Conservation (phyloP, 2,888 invertebrate genomes). For the Aphidius colemani region DNA sequence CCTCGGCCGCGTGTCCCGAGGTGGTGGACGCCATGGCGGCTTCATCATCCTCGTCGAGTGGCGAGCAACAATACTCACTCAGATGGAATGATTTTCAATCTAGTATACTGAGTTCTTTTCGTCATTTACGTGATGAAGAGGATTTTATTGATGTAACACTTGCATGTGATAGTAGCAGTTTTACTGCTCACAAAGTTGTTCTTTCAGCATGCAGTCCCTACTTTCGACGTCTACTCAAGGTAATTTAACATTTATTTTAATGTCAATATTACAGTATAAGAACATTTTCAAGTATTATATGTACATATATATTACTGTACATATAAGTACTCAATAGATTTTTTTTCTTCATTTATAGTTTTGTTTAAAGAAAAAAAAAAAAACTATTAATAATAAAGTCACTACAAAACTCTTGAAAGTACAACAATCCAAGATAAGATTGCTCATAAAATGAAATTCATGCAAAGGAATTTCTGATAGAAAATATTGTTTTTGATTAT, state of each 20-base stretch:
- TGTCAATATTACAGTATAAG: not conserved
- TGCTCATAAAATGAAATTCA: too few relatives aligned
- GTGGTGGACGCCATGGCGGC: constrained; percentile 60
- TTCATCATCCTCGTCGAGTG: constrained; percentile 56
- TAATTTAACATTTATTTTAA: constrained; percentile 35
- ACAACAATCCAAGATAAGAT: too few relatives aligned
- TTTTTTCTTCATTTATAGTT: too few relatives aligned
- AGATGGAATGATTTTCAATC: constrained; percentile 95
- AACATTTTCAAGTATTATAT: not conserved
- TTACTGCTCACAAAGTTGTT: constrained; percentile 89
- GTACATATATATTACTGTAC: too few relatives aligned
- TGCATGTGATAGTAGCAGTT: constrained; percentile 87
- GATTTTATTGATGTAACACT: constrained; percentile 93
- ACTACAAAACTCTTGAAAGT: too few relatives aligned
- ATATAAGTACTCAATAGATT: not conserved
- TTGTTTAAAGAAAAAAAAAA: too few relatives aligned
- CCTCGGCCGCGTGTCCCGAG: constrained; percentile 61
- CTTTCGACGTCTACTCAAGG: constrained; percentile 83
- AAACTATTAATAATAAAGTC: too few relatives aligned
- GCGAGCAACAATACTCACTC: constrained; percentile 88
- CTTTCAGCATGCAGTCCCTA: constrained; percentile 93
- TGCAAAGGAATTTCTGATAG: too few relatives aligned
- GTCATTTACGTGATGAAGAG: constrained; percentile 85
- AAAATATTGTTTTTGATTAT: too few relatives aligned
- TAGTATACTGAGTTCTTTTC: constrained; percentile 87